phyloP scores from a whole-genome alignment of 2,888 invertebrate genomes.

The Drosophila demipolita region DNA sequence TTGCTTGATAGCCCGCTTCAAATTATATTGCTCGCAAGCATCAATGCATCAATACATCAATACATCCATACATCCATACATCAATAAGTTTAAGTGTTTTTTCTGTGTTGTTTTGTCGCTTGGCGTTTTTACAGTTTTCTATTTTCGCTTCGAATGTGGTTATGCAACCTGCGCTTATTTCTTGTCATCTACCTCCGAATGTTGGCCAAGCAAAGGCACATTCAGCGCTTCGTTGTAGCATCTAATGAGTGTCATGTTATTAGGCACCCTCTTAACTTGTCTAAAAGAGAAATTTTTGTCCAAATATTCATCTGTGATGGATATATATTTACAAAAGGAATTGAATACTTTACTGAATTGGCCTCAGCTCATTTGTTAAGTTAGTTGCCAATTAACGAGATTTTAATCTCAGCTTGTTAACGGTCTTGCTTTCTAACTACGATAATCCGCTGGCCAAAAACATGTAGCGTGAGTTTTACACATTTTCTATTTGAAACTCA shows the following conservation, averaged over 20 bases:
- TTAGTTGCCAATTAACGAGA: slow-evolving; percentile 1
- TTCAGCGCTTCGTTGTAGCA: slow-evolving; percentile 43
- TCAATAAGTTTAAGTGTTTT: slow-evolving; percentile 46
- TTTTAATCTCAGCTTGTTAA: slow-evolving; percentile 17
- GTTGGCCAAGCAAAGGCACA: slow-evolving; percentile 63
- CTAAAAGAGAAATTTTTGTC: slow-evolving; percentile 49
- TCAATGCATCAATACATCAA: slow-evolving; percentile 38
- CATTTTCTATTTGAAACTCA: slow-evolving; percentile 26
- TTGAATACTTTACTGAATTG: slow-evolving; percentile 26
- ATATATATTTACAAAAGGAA: slow-evolving; percentile 29
- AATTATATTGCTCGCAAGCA: slow-evolving; percentile 60
- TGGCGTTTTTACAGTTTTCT: slow-evolving; percentile 62
- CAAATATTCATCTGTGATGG: background rate
- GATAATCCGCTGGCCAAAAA: slow-evolving; percentile 25
- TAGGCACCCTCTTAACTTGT: slow-evolving; percentile 24
- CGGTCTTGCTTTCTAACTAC: slow-evolving; percentile 58
- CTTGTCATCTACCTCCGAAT: slow-evolving; percentile 54
- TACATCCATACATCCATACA: slow-evolving; percentile 41
- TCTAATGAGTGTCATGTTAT: slow-evolving; percentile 52
- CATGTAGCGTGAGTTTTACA: slow-evolving; percentile 54
- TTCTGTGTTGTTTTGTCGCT: slow-evolving; percentile 30
- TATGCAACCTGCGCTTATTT: slow-evolving; percentile 70
- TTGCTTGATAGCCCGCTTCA: slow-evolving; percentile 81
- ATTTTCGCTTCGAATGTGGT: slow-evolving; percentile 71
- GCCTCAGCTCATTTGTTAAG: slow-evolving; percentile 5